These are phyloP conservation scores for Scleropages formosus DNA, from an alignment of 2,797 vertebrate genomes.

Conservation along the genomic window DNA sequence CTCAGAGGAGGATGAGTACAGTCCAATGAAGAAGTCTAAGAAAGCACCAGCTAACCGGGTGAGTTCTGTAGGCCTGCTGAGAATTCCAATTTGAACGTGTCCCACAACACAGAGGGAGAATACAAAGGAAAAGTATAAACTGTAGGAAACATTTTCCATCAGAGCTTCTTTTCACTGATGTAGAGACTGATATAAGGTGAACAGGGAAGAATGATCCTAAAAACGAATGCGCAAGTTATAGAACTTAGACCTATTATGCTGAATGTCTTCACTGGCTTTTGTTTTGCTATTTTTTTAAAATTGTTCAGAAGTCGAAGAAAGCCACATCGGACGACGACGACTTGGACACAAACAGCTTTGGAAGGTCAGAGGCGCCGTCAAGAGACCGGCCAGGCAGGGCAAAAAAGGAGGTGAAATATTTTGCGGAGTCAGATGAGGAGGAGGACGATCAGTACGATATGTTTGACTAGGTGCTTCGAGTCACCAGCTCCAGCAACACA, in stretches of 20 bases:
- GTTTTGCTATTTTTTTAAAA: not conserved
- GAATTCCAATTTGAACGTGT: not conserved
- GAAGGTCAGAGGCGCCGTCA: slow-evolving; percentile 61
- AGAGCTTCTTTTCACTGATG: no score
- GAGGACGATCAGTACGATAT: slow-evolving; percentile 83
- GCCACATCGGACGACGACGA: slow-evolving; percentile 72
- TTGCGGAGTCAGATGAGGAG: slow-evolving; percentile 86
- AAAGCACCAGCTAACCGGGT: slow-evolving; percentile 76
- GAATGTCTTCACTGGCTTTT: no score
- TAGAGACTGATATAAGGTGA: no score
- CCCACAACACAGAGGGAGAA: no score
- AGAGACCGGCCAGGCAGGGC: slow-evolving; percentile 82
- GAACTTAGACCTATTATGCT: not conserved
- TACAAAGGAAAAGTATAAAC: no score
- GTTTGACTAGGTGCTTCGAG: slow-evolving; percentile 83
- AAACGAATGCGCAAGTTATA: no score
- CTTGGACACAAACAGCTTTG: slow-evolving; percentile 66
- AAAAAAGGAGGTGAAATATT: slow-evolving; percentile 95
- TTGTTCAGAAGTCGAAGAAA: slow-evolving; percentile 82
- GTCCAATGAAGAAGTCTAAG: slow-evolving; percentile 79
- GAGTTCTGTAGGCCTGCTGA: slow-evolving; percentile 43
- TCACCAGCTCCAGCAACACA: slow-evolving; percentile 54
- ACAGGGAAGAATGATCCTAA: no score
- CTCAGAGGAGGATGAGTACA: slow-evolving; percentile 91
- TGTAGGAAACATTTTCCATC: no score